Base-by-base conservation (phyloP, 2,113 vertebrate species). In the Scopus umbretta region DNA sequence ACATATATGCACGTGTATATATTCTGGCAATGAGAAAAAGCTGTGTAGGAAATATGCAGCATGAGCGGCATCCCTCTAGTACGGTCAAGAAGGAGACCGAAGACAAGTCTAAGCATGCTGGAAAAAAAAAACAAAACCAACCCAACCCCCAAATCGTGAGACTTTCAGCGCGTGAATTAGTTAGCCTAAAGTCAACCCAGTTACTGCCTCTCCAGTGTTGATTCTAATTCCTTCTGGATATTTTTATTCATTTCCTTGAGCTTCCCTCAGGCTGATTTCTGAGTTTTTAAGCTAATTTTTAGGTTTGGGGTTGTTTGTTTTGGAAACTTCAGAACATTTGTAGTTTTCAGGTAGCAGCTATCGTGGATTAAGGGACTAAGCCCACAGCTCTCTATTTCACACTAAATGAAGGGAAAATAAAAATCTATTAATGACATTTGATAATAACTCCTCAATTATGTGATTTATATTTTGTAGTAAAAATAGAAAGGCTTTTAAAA, bases 201-300 rank as follows among this genome's bases (percentile, higher is more conserved):
- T 96, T 96, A 96, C 58, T 47, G 45, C 75, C 45, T 95, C 78
- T 67, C 61, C 90, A 47, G 30, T 66, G 40, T 45, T 86, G 68
- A 71, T 86, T 94, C 36, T 95, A 84, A 96, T 97, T 97, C 49
- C 59, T 95, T 88, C 80, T 74, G 76, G 63, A 80, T 91, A 83
- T 89, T 94, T 97, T 94, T 87, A 95, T 93, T 95, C 59, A 74
- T 91, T 90, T 96, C 62, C 82, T 93, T 93, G 86, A 88, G 95
- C 67, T 97, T 92, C 92, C 91, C 58, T 95, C 89, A 93, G 76
- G 85, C 80, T 72, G 43, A 71, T 85, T 95, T 91, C 49, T 84
- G 84, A 96, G 23, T 53, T 91, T 93, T 94, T 52, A 94, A 56
- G 76, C 36, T 72, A 75, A 91, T 94, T 94, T 96, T 94, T 71